Percentiles rank a stretch among this genome's conserved stretches.
phyloP scores from a whole-genome alignment of 2,113 vertebrate genomes.

The Eira barbara region DNA sequence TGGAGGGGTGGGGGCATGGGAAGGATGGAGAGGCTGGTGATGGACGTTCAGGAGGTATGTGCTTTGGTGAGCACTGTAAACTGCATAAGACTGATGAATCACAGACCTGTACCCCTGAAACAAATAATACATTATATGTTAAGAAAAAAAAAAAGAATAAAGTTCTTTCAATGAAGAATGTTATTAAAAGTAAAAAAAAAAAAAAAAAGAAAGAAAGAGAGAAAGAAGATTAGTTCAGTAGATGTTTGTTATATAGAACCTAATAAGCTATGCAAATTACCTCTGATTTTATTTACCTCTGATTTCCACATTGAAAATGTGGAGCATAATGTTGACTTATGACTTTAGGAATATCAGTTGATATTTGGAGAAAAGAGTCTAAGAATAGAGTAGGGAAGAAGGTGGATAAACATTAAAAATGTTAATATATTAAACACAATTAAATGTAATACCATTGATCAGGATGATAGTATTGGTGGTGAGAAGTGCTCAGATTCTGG shows the following conservation, averaged over 20 bases:
- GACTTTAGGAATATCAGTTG: not conserved
- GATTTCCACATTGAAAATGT: not conserved
- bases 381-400: not conserved
- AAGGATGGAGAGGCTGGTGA: too few species aligned
- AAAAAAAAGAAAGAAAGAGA: too few species aligned
- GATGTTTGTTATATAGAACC: not conserved
- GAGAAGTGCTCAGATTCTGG: not conserved
- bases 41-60: too few species aligned
- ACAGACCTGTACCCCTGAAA: too few species aligned
- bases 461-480: not conserved
- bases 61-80: too few species aligned
- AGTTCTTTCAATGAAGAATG: too few species aligned
- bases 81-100: too few species aligned
- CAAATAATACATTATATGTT: too few species aligned
- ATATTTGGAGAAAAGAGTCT: not conserved
- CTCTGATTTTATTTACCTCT: not conserved
- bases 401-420: not conserved
- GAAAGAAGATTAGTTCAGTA: not conserved
- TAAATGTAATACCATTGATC: not conserved
- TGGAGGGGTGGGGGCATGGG: too few species aligned
- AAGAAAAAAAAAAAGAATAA: too few species aligned
- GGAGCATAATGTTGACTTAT: not conserved
- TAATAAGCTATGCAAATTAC: not conserved
- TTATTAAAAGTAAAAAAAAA: too few species aligned
- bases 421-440: not conserved